Evolutionary conservation across 2,797 vertebrate species (phyloP), one percentile per base, ranked within the genome.

Genomic region (Melanotaenia parkinsoni): DNA sequence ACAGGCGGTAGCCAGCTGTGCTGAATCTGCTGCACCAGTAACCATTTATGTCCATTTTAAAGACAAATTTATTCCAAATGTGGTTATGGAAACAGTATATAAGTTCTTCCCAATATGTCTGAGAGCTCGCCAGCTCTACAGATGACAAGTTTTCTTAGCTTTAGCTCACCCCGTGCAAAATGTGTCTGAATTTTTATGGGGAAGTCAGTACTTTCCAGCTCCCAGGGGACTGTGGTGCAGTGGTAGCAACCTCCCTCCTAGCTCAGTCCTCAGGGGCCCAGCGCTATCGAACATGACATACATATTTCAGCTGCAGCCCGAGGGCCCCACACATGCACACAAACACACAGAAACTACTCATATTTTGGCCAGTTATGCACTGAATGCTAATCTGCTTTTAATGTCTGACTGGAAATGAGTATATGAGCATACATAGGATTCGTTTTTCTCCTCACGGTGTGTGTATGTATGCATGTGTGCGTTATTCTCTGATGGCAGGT

Each of bases 221-320:
- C 80, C 86, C 81, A 74, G 62, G 68, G 80, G 82, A 74, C 86
- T 24, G 40, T 2, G 72, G 76, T 58, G 78, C 71, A 70, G 74
- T 62, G 3, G 74, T 9, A 76, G 71, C 82, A 76, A 73, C 77
- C 64, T 77, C 84, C 75, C 67, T 80, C 58, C 69, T 14, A 63
- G 63, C 62, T 47, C 40, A 63, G 65, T 80, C 84, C 89, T 78
- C 74, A 43, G 78, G 80, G 77, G 83, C 66, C 70, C 20, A 0
- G 11, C 20, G 74, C 82, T 82, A 75, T 79, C 10, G 81, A 86
- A 85, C 80, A 79, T 58, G 30, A 58, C 79, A 88, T 91, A 67
- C 87, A 92, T 92, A 88, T 92, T 93, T 92, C 70, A 92, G 68
- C 45, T 74, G 63, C 58, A 79, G 87, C 90, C 91, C 67, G 66